A percentile compares a stretch with the other conserved stretches of the same genome.
phyloP scores from a whole-genome alignment of 2,888 invertebrate species.

The Drosophila mayaguana region DNA sequence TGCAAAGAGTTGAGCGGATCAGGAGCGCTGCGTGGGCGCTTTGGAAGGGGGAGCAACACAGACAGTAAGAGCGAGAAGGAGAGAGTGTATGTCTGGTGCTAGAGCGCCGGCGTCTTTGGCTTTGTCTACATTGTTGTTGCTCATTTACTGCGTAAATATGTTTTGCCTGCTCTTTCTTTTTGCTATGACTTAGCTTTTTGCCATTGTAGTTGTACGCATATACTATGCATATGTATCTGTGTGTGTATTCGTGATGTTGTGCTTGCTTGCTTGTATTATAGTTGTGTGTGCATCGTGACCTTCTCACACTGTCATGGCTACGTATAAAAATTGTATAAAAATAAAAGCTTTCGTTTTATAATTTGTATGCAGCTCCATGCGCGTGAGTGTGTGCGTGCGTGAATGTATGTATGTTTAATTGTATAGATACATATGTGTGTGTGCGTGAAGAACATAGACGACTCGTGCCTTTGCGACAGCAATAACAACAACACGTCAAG shows the following conservation, averaged over 20 bases:
- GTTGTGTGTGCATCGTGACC: slow-evolving; percentile 79
- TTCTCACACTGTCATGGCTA: slow-evolving; percentile 85
- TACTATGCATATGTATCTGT: slow-evolving; percentile 16
- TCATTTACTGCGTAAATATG: slow-evolving; percentile 74
- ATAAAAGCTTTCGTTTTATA: slow-evolving; percentile 80
- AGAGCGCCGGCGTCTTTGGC: slow-evolving; percentile 73
- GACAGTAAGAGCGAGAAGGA: neutral
- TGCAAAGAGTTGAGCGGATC: slow-evolving; percentile 47
- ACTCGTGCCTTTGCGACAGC: slow-evolving; percentile 60
- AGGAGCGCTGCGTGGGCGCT: slow-evolving; percentile 18
- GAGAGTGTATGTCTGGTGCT: slow-evolving; percentile 12
- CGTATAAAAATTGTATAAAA: slow-evolving; percentile 71
- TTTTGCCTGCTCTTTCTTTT: slow-evolving; percentile 40
- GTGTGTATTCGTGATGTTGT: slow-evolving; percentile 36
- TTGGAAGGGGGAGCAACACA: neutral
- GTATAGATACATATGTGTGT: slow-evolving; percentile 46
- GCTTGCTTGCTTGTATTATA: slow-evolving; percentile 7
- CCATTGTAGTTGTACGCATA: slow-evolving; percentile 22
- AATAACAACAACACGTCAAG: slow-evolving; percentile 28
- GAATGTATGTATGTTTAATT: slow-evolving; percentile 10
- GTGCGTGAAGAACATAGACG: slow-evolving; percentile 72
- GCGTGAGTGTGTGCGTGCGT: slow-evolving; percentile 41
- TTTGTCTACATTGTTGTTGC: slow-evolving; percentile 38
- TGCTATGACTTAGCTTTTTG: slow-evolving; percentile 42
- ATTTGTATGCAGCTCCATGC: slow-evolving; percentile 75